Evolutionary conservation across 1,140 invertebrate genomes (phyloP), one percentile per base, ranked within the genome.

Genomic region (Ips nitidus): DNA sequence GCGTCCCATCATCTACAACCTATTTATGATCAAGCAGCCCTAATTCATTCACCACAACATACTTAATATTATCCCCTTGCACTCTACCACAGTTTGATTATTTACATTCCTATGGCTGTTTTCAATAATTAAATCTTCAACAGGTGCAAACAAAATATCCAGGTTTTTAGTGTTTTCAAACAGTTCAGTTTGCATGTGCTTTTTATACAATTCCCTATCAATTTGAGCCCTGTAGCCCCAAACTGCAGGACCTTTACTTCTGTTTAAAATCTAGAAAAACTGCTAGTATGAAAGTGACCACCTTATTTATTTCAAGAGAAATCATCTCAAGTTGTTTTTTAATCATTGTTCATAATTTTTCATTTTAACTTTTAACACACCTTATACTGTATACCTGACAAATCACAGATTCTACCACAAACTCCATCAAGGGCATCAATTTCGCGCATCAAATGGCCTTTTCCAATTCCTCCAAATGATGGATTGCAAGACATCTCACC

Each of bases 401-500:
- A 77, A 84, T 94, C 95, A 83, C 94, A 97, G 52, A 96, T 91
- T 73, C 90, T 83, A 7, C 84, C 84, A 84, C 93, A 96, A 5
- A 98, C 75, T 36, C 95, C 95, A 84, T 95, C 95, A 1, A 98
- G 80, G 8, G 95, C 95, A 84, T 98, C 95, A 38, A 98, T 82
- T 85, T 98, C 95, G 80, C 87, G 86, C 85, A 98, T 92, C 50
- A 98, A 82, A 83, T 98, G 94, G 0, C 95, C 95, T 84, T 98
- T 98, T 1, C 95, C 95, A 74, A 98, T 95, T 37, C 95, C 95
- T 60, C 95, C 95, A 83, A 98, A 98, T 7, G 93, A 94, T 52
- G 94, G 94, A 83, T 98, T 98, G 76, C 95, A 98, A 1, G 94
- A 97, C 95, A 98, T 98, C 82, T 95, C 95, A 53, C 94, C 93